Evolutionary conservation across 2,797 vertebrate species (phyloP).

Genomic region (Sarcoramphus papa): DNA sequence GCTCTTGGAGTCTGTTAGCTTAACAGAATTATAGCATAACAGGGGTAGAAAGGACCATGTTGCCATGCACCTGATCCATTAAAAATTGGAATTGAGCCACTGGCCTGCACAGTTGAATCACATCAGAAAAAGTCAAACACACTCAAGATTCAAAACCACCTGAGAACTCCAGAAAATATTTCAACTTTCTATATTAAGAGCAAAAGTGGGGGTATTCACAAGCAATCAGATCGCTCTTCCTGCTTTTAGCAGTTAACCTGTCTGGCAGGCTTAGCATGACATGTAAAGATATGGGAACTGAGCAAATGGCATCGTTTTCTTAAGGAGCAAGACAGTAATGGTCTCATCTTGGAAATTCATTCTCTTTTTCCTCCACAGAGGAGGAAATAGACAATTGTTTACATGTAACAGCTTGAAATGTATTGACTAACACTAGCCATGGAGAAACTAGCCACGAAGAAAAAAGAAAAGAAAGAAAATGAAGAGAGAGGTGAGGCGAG

Average conservation of each 20-base stretch:
- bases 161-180: neutral
- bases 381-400: neutral
- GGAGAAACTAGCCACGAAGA: neutral
- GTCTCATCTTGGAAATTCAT: neutral
- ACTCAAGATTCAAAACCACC: neutral
- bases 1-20: neutral
- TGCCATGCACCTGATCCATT: neutral
- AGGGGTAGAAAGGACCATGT: neutral
- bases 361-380: neutral
- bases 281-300: neutral
- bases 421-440: neutral
- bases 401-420: neutral
- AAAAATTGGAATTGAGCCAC: neutral
- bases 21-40: neutral
- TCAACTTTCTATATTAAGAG: neutral
- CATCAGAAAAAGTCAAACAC: neutral
- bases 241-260: neutral
- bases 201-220: neutral
- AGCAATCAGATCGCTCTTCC: neutral
- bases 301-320: neutral
- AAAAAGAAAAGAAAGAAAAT: neutral
- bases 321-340: neutral
- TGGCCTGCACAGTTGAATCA: neutral
- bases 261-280: neutral
- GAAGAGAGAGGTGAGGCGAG: neutral